phyloP scores from a whole-genome alignment of 2,888 invertebrate genomes.

The Cerastoderma edule region DNA sequence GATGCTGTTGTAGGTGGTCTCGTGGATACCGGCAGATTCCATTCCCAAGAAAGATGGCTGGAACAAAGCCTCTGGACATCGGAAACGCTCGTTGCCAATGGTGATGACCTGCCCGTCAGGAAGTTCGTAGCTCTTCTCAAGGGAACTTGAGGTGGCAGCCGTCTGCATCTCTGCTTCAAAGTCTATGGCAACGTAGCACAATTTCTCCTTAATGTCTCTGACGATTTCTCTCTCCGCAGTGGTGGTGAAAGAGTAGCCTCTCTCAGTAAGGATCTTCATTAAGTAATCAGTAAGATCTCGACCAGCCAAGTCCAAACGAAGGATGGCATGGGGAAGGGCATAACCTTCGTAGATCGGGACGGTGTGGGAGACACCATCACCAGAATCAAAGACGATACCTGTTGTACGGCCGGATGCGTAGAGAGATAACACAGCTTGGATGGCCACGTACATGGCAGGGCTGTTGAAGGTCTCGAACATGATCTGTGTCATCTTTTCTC shows the following conservation, averaged over 20 bases:
- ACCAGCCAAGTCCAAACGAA: constrained; percentile 9
- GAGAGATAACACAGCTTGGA: constrained; percentile 20
- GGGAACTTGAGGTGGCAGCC: constrained; percentile 7
- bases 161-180: constrained; percentile 19
- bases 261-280: constrained; percentile 18
- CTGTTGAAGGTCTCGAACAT: constrained; percentile 23
- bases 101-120: constrained; percentile 23
- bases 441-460: constrained; percentile 23
- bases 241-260: constrained; percentile 18
- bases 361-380: constrained; percentile 24
- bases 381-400: constrained; percentile 23
- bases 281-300: constrained; percentile 21
- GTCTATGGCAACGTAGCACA: constrained; percentile 14
- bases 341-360: constrained; percentile 22
- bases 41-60: constrained; percentile 14
- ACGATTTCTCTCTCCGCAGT: constrained; percentile 22
- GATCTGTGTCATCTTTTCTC: constrained; percentile 24
- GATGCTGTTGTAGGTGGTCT: constrained; percentile 16
- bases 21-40: constrained; percentile 22
- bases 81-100: constrained; percentile 19
- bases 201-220: constrained; percentile 22
- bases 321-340: constrained; percentile 18
- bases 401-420: constrained; percentile 20
- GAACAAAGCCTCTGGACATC: constrained; percentile 12
- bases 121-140: constrained; percentile 16